A percentile compares a stretch with the other conserved stretches of the same genome.
phyloP scores from a whole-genome alignment of 37 sponge, comb jelly and placozoan genomes.

The Corticium candelabrum region DNA sequence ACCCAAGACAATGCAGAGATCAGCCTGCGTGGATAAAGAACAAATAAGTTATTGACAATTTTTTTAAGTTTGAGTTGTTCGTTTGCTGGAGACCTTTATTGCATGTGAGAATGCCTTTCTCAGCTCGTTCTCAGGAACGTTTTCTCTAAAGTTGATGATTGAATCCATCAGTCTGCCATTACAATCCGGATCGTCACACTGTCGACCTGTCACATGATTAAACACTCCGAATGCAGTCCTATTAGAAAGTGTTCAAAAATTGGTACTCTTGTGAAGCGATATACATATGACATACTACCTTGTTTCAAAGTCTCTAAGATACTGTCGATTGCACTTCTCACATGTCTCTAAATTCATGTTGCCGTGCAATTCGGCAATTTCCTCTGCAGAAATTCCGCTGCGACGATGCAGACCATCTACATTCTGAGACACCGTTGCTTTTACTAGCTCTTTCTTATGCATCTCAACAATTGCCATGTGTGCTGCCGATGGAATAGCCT shows the following conservation, averaged over 20 bases:
- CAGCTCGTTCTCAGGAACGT: slow-evolving; percentile 53
- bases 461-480: slow-evolving; percentile 81
- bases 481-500: slow-evolving; percentile 59
- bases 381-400: slow-evolving; percentile 46
- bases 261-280: neutral
- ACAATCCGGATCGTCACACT: slow-evolving; percentile 68
- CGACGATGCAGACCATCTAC: slow-evolving; percentile 78
- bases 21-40: slow-evolving; percentile 39
- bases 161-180: slow-evolving; percentile 53
- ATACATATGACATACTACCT: slow-evolving; percentile 11
- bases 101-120: slow-evolving; percentile 52
- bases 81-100: slow-evolving; percentile 16
- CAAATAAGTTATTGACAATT: neutral
- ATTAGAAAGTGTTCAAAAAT: too few species aligned
- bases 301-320: slow-evolving; percentile 77
- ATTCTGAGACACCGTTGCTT: slow-evolving; percentile 74
- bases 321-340: slow-evolving; percentile 55
- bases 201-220: slow-evolving; percentile 52
- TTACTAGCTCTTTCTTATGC: slow-evolving; percentile 51
- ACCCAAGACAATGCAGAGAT: slow-evolving; percentile 77
- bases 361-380: slow-evolving; percentile 80
- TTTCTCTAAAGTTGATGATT: slow-evolving; percentile 83
- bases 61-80: neutral
- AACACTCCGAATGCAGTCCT: slow-evolving; percentile 44
- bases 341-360: slow-evolving; percentile 84